Conservation (phyloP, 2,888 invertebrate genomes). For the Dicyrtoma fusca region DNA sequence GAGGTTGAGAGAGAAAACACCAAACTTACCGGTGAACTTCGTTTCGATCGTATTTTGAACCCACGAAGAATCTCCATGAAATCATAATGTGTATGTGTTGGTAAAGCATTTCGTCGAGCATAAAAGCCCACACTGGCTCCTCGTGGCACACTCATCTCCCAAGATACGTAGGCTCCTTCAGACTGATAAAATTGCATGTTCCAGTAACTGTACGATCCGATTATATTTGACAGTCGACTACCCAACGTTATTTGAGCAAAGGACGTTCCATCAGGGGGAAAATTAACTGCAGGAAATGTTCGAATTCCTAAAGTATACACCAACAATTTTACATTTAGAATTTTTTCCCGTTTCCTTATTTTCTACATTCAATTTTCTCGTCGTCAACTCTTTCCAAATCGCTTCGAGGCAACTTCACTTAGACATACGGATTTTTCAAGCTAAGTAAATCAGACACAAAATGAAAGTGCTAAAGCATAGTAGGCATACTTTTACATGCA, state of each 20-base stretch:
- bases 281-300: slow-evolving; percentile 85
- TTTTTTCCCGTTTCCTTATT: background rate
- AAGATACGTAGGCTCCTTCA: slow-evolving; percentile 89
- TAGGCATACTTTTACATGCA: too few relatives aligned
- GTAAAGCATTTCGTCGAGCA: slow-evolving; percentile 88
- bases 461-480: too few relatives aligned
- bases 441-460: too few relatives aligned
- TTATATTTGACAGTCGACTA: slow-evolving; percentile 82
- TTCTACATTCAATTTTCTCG: background rate
- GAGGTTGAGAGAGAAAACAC: background rate
- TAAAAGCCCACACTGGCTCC: slow-evolving; percentile 94
- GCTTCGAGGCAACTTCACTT: too few relatives aligned
- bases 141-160: slow-evolving; percentile 89
- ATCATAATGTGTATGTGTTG: slow-evolving; percentile 96
- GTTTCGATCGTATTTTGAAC: slow-evolving; percentile 80
- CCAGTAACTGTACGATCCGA: slow-evolving; percentile 94
- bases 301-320: slow-evolving; percentile 60
- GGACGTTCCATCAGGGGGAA: slow-evolving; percentile 90
- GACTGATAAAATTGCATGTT: slow-evolving; percentile 96
- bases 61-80: slow-evolving; percentile 91
- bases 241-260: slow-evolving; percentile 88
- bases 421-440: too few relatives aligned
- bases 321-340: background rate
- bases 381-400: too few relatives aligned
- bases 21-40: slow-evolving; percentile 82